Conservation (phyloP, 2,888 invertebrate genomes). For the Papilio elwesi region DNA sequence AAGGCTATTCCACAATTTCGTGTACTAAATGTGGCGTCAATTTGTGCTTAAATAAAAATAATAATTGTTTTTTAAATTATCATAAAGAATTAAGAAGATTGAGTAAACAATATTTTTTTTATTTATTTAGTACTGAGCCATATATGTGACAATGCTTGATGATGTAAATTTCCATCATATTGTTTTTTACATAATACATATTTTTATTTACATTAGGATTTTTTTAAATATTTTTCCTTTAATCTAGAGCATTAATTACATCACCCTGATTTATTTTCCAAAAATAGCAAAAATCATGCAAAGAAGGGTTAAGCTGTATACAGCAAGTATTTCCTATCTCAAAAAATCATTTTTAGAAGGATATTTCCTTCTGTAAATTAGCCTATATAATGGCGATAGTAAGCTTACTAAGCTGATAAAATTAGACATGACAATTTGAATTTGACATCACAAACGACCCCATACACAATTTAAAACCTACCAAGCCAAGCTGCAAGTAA, state of each 20-base stretch:
- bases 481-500: too few relatives aligned
- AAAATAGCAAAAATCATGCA: conserved; percentile 38
- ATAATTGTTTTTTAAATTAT: conserved; percentile 56
- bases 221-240: conserved; percentile 44
- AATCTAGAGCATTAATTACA: conserved; percentile 40
- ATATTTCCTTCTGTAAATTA: too few relatives aligned
- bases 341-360: too few relatives aligned
- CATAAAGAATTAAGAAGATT: conserved; percentile 51
- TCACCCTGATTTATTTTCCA: conserved; percentile 34
- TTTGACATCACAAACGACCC: too few relatives aligned
- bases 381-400: too few relatives aligned
- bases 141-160: conserved; percentile 49
- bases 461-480: too few relatives aligned
- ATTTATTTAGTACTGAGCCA: conserved; percentile 42
- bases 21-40: conserved; percentile 55
- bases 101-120: conserved; percentile 20
- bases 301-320: conserved; percentile 40
- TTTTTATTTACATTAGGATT: conserved; percentile 45
- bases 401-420: too few relatives aligned
- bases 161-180: conserved; percentile 51
- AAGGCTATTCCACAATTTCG: conserved; percentile 58
- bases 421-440: too few relatives aligned
- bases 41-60: conserved; percentile 49
- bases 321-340: too few relatives aligned
- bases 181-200: conserved; percentile 48